Evolutionary conservation across 35 echinoderm and acorn worm genomes (phyloP).

Genomic region (Nesometra sesokonis): DNA sequence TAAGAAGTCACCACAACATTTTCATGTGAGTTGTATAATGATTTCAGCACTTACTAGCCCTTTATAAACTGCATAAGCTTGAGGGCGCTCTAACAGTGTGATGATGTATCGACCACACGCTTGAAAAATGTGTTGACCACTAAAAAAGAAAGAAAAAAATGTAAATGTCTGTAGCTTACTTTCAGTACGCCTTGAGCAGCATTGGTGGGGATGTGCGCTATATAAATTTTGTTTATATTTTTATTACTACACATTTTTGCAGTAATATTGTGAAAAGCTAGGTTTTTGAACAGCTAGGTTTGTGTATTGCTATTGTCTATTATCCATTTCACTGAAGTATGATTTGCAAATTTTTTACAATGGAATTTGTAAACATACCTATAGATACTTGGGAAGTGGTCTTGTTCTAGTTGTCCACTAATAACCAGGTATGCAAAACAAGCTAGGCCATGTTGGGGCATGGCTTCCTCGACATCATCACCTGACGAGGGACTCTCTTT

Average conservation of each 20-base stretch:
- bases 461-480: slow-evolving; percentile 11
- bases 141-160: not conserved
- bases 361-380: slow-evolving; percentile 26
- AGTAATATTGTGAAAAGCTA: no score
- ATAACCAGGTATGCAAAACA: slow-evolving; percentile 46
- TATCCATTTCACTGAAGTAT: no score
- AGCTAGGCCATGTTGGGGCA: slow-evolving; percentile 41
- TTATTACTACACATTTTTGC: no score
- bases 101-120: not conserved
- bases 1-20: no score
- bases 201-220: no score
- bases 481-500: not conserved
- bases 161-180: not conserved
- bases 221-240: no score
- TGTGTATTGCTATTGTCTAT: no score
- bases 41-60: slow-evolving; percentile 50
- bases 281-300: no score
- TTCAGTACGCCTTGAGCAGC: no score
- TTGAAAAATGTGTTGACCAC: not conserved
- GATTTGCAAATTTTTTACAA: no score
- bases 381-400: slow-evolving; percentile 46
- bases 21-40: not conserved
- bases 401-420: slow-evolving; percentile 14
- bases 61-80: slow-evolving; percentile 30
- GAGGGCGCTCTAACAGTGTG: not conserved